A percentile compares a stretch with the other conserved stretches of the same genome.
Evolutionary conservation across 2,797 vertebrate genomes (phyloP).

Genomic region (Pangasius sanitwongsei): DNA sequence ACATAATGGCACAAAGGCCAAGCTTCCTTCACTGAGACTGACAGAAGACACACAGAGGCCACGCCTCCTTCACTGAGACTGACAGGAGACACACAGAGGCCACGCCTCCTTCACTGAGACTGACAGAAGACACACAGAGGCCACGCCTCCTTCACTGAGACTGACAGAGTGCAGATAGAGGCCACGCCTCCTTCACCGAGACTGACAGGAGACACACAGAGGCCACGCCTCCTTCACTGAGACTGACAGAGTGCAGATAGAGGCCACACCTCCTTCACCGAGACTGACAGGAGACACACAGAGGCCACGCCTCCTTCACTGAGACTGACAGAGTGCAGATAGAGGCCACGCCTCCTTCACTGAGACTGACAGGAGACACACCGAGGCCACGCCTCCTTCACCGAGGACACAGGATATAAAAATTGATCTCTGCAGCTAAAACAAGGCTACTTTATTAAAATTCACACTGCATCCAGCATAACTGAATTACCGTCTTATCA

Average conservation of each 20-base stretch:
- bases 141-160: background rate
- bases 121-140: background rate
- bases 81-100: background rate
- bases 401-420: background rate
- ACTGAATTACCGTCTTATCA: conserved; percentile 38
- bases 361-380: background rate
- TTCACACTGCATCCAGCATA: background rate
- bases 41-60: background rate
- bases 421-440: background rate
- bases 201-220: background rate
- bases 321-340: background rate
- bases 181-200: background rate
- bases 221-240: background rate
- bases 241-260: background rate
- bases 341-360: background rate
- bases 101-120: background rate
- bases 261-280: background rate
- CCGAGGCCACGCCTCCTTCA: background rate
- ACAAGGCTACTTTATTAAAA: background rate
- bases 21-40: background rate
- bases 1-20: background rate
- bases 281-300: background rate
- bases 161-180: background rate
- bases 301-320: background rate
- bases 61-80: background rate